Evolutionary conservation across 2,113 vertebrate species (phyloP).

Genomic region (Passer domesticus): DNA sequence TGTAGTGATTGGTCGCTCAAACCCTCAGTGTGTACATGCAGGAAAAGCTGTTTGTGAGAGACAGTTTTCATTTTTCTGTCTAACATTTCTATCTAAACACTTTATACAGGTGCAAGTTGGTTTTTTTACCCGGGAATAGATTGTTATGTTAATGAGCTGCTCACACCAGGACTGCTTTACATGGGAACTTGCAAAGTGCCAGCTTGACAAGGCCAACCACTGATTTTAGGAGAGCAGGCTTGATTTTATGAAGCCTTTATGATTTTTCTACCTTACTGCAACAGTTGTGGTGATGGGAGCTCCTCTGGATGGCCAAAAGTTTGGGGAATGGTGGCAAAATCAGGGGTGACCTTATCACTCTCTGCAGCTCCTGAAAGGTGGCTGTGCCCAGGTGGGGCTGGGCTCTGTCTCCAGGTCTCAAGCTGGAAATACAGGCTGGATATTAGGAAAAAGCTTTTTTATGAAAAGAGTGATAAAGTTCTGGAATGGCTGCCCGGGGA

Average conservation of each 20-base stretch:
- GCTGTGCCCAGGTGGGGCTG: not conserved
- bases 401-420: not conserved
- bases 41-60: not conserved
- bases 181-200: not conserved
- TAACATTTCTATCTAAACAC: not conserved
- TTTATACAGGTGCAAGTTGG: not conserved
- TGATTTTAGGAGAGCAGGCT: not conserved
- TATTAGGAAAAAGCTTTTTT: not conserved
- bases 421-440: not conserved
- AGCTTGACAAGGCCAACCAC: not conserved
- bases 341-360: not conserved
- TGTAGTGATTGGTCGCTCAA: not conserved
- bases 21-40: not conserved
- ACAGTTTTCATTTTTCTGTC: not conserved
- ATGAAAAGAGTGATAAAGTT: not conserved
- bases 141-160: not conserved
- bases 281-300: not conserved
- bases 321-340: not conserved
- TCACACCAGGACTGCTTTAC: not conserved
- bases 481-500: not conserved
- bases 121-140: not conserved
- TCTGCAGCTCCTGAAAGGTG: not conserved
- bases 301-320: not conserved
- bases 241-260: not conserved
- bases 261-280: not conserved